Evolutionary conservation across 2,797 vertebrate genomes (phyloP).

Genomic region (Gymnodraco acuticeps): DNA sequence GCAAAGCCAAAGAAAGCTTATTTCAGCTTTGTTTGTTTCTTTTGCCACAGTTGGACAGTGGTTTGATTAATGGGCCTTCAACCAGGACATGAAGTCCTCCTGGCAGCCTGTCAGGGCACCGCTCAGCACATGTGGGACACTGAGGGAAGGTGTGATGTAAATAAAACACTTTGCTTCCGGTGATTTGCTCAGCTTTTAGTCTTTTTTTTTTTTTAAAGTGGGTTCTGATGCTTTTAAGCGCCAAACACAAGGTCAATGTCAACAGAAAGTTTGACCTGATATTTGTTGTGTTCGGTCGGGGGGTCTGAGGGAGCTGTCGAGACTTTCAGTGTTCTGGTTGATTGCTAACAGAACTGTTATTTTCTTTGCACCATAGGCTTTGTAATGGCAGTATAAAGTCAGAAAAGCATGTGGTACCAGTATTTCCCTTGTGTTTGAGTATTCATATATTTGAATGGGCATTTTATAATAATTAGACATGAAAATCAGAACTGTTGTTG

Average conservation of each 20-base stretch:
- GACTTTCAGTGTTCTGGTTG: constrained; percentile 40
- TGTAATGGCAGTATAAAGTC: not conserved
- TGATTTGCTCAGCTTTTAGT: constrained; percentile 27
- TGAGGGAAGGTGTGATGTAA: constrained; percentile 52
- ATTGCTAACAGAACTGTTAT: constrained; percentile 21
- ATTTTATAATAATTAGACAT: not conserved
- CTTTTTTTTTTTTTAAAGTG: not conserved
- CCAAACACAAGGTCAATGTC: constrained; percentile 38
- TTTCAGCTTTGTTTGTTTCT: constrained; percentile 66
- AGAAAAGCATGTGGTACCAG: no score
- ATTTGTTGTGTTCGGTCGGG: constrained; percentile 43
- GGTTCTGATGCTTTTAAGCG: constrained; percentile 40
- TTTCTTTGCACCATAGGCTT: constrained; percentile 27
- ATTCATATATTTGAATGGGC: not conserved
- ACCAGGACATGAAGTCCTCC: constrained; percentile 58
- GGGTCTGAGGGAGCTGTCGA: constrained; percentile 16
- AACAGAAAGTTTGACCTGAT: constrained; percentile 41
- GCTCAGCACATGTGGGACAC: constrained; percentile 44
- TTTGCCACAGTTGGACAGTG: constrained; percentile 65
- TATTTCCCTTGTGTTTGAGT: not conserved
- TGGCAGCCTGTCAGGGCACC: constrained; percentile 48
- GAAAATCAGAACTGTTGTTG: not conserved
- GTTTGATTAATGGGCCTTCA: constrained; percentile 73
- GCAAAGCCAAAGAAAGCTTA: constrained; percentile 57
- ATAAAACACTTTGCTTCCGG: constrained; percentile 47